Conservation (phyloP, 2,113 vertebrate species). For the Mormoops blainvillei region DNA sequence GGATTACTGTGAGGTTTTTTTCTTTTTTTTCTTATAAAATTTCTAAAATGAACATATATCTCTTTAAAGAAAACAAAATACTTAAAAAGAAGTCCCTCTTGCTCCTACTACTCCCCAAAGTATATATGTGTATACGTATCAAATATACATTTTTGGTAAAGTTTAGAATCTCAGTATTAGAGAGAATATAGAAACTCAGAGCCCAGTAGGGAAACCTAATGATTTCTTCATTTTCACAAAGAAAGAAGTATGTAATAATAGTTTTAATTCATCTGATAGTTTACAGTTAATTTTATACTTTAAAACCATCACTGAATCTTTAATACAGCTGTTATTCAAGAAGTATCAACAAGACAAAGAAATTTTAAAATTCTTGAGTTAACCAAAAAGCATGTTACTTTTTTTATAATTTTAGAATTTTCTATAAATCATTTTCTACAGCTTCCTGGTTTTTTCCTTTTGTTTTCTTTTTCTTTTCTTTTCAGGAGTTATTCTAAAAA, state of each 20-base stretch:
- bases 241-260: not conserved
- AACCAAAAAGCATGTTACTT: not conserved
- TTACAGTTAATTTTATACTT: not conserved
- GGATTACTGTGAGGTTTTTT: not conserved
- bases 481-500: not conserved
- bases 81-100: not conserved
- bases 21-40: not conserved
- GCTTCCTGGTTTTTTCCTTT: not conserved
- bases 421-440: not conserved
- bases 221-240: not conserved
- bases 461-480: not conserved
- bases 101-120: not conserved
- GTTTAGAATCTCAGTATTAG: not conserved
- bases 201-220: not conserved
- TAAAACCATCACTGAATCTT: not conserved
- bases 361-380: not conserved
- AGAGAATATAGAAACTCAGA: not conserved
- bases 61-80: not conserved
- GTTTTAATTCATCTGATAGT: not conserved
- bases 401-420: not conserved
- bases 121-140: not conserved
- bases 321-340: not conserved
- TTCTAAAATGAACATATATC: not conserved
- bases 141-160: not conserved
- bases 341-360: not conserved